phyloP scores from a whole-genome alignment of 2,888 invertebrate genomes.

The Eupithecia subfuscata region DNA sequence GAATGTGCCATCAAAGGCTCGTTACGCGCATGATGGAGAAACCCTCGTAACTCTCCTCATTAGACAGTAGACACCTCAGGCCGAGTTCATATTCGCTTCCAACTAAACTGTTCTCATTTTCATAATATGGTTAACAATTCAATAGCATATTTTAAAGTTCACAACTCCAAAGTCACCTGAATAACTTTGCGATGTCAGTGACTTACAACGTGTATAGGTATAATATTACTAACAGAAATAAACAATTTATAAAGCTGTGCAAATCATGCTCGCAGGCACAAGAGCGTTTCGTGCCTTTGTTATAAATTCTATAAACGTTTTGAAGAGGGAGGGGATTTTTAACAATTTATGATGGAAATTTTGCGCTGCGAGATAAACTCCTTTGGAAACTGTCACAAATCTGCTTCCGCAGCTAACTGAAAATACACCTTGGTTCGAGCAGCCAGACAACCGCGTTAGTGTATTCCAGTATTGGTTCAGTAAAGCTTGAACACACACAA shows the following conservation, averaged over 20 bases:
- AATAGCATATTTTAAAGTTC: conserved; percentile 17
- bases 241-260: conserved; percentile 2
- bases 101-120: conserved; percentile 29
- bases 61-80: conserved; percentile 30
- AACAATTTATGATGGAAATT: neutral
- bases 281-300: conserved; percentile 1
- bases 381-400: neutral
- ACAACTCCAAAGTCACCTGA: conserved; percentile 27
- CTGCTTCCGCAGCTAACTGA: neutral
- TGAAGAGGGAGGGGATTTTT: neutral
- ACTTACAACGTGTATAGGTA: conserved; percentile 2
- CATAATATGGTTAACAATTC: conserved; percentile 25
- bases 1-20: conserved; percentile 51
- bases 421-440: neutral
- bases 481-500: neutral
- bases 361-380: neutral
- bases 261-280: conserved; percentile 2
- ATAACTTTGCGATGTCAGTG: conserved; percentile 19
- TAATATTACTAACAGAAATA: neutral
- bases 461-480: neutral
- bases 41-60: conserved; percentile 45
- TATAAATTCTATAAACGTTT: conserved; percentile 1
- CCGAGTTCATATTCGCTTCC: conserved; percentile 29
- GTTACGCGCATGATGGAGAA: conserved; percentile 51
- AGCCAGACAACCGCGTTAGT: neutral